Evolutionary conservation across 2,797 vertebrate species (phyloP).

Genomic region (Merluccius polli): DNA sequence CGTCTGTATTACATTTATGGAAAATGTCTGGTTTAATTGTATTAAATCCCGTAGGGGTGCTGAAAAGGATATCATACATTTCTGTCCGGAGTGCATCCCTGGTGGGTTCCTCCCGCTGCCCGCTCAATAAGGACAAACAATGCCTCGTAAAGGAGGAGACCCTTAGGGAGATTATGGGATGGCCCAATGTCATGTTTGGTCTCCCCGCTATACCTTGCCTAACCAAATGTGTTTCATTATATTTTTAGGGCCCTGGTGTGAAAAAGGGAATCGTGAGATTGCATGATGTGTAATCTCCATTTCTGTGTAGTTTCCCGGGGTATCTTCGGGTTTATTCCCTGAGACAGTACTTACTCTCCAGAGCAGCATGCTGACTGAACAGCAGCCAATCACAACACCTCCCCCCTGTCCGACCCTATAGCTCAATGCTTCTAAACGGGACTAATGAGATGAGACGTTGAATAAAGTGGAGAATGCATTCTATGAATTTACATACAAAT

Average conservation of each 20-base stretch:
- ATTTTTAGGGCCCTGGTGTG: constrained; percentile 16
- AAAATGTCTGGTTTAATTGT: neutral
- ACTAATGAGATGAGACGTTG: neutral
- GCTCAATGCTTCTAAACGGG: neutral
- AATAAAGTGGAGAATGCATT: neutral
- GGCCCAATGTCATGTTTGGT: constrained; percentile 37
- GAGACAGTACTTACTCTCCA: neutral
- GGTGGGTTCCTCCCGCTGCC: constrained; percentile 9
- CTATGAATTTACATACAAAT: neutral
- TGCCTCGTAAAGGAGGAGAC: constrained; percentile 25
- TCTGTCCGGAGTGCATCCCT: neutral
- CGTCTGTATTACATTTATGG: neutral
- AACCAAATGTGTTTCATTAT: constrained; percentile 9
- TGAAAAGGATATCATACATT: neutral
- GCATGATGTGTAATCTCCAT: neutral
- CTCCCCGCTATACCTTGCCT: constrained; percentile 15
- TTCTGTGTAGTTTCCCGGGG: neutral
- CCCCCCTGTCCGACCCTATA: neutral
- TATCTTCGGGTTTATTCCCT: neutral
- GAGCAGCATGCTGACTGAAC: neutral
- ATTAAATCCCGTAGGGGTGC: neutral
- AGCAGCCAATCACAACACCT: neutral
- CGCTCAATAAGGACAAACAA: constrained; percentile 27
- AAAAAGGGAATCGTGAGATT: neutral
- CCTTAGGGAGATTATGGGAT: constrained; percentile 30